Percentiles rank a stretch among this genome's conserved stretches.
These are phyloP conservation scores for Megathymus violae DNA, from an alignment of 1,140 invertebrate species.

Conservation along the genomic window DNA sequence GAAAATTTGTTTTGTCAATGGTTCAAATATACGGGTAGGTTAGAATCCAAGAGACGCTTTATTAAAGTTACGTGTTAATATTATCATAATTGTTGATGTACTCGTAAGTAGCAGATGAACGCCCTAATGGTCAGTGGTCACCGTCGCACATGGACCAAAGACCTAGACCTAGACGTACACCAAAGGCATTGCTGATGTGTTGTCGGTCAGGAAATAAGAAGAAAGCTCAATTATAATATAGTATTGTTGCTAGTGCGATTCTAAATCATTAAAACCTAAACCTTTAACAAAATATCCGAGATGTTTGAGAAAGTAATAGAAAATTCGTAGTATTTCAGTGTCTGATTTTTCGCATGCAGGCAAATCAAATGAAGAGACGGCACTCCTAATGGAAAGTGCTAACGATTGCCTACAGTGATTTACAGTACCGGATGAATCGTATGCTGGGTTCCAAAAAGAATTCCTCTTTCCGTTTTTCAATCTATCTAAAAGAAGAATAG, in stretches of 20 bases:
- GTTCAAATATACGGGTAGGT: too few species aligned
- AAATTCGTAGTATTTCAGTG: not conserved
- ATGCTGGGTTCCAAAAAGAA: slow-evolving; percentile 12
- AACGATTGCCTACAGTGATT: slow-evolving; percentile 32
- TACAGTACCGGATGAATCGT: slow-evolving; percentile 21
- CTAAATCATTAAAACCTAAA: not conserved
- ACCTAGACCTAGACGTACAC: too few species aligned
- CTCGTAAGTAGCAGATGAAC: too few species aligned
- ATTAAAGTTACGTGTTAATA: too few species aligned
- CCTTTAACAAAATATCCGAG: not conserved
- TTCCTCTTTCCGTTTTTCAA: slow-evolving; percentile 22
- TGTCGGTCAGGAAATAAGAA: too few species aligned
- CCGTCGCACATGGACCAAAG: too few species aligned
- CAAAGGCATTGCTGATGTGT: too few species aligned
- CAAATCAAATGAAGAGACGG: slow-evolving; percentile 28
- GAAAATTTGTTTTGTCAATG: too few species aligned
- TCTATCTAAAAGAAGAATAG: slow-evolving; percentile 26
- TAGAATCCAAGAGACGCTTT: too few species aligned
- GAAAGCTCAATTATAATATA: too few species aligned
- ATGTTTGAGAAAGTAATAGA: not conserved
- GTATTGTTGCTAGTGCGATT: not conserved
- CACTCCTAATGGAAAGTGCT: slow-evolving; percentile 28
- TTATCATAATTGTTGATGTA: too few species aligned
- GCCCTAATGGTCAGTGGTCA: too few species aligned
- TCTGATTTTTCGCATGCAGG: slow-evolving; percentile 20